Evolutionary conservation across 2,888 invertebrate species (phyloP), one percentile per base, ranked within the genome.

Genomic region (Mesorhabditis sp.): DNA sequence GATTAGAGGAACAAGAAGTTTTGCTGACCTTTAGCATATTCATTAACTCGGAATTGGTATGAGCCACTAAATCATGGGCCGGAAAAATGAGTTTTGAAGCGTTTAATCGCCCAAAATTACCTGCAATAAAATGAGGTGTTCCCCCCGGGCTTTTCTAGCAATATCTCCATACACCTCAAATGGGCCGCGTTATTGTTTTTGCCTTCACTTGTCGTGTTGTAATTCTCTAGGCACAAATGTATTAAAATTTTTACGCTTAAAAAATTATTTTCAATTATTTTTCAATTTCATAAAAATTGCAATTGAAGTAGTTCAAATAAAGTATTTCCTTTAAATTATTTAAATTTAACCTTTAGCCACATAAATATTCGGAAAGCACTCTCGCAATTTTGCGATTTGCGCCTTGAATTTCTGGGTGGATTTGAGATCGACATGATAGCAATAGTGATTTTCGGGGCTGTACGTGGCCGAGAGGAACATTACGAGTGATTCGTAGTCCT

Each of bases 391-490:
- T 2, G 58, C 7, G 10, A 50, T 50, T 50, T 50, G 58, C 1
- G 1, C n/a, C n/a, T 50, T 50, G n/a, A 50, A 50, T 50, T n/a
- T 50, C 2, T 50, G 58, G 2, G 58, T 1, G 0, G 58, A 50
- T 50, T 50, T 50, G 58, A 50, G 7, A n/a, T 50, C 58, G n/a
- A 50, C 58, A n/a, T 50, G 58, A n/a, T 13, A 50, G n/a, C 58
- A 50, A 50, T 50, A 50, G n/a, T 50, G 58, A n/a, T 50, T 50
- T 50, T 10, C n/a, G 58, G 58, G 58, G 7, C 10, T 13, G n/a
- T 50, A 50, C 10, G 58, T 50, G 58, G n/a, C 58, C 7, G 10
- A 10, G 58, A 50, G 58, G n/a, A 50, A 2, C 1, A n/a, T 50
- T n/a, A 2, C 58, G 1, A 50, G 58, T 2, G n/a, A 50, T n/a